Percentiles rank a stretch among this genome's conserved stretches.
Conservation (phyloP, 2,113 vertebrate genomes). For the Anarhynchus alexandrinus region DNA sequence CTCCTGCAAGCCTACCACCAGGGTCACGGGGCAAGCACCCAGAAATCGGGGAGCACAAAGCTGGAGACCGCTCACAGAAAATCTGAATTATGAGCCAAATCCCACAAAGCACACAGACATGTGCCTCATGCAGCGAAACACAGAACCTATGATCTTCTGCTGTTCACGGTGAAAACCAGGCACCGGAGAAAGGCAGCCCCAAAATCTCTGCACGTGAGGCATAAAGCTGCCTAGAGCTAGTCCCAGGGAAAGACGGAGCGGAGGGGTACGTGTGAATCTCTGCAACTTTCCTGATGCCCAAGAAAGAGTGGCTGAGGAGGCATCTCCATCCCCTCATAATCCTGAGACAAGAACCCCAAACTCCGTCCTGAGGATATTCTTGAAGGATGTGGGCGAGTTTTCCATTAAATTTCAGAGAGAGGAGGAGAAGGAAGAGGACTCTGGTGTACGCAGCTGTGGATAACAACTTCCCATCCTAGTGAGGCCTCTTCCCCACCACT, state of each 20-base stretch:
- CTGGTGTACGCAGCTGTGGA: not conserved
- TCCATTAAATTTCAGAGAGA: not conserved
- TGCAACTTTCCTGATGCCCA: not conserved
- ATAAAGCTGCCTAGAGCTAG: not conserved
- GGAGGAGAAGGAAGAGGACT: not conserved
- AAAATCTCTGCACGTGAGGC: fast-evolving
- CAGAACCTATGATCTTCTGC: not conserved
- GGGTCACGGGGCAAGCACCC: not conserved
- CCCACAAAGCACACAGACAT: too few relatives aligned
- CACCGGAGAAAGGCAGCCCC: not conserved
- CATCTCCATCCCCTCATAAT: not conserved
- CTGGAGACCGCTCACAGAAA: fast-evolving
- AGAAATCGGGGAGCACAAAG: not conserved
- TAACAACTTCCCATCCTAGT: not conserved
- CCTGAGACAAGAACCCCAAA: not conserved
- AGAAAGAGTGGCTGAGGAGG: not conserved
- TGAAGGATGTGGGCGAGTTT: not conserved
- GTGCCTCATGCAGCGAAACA: not conserved
- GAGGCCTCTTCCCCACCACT: not conserved
- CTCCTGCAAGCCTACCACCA: too few relatives aligned
- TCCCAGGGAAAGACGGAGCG: not conserved
- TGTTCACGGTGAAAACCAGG: too few relatives aligned
- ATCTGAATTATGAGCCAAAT: not conserved
- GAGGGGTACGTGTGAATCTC: not conserved
- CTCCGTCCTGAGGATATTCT: not conserved